Percentiles rank a stretch among this genome's conserved stretches.
phyloP scores from a whole-genome alignment of 2,888 invertebrate genomes.

The Acrobasis repandana region DNA sequence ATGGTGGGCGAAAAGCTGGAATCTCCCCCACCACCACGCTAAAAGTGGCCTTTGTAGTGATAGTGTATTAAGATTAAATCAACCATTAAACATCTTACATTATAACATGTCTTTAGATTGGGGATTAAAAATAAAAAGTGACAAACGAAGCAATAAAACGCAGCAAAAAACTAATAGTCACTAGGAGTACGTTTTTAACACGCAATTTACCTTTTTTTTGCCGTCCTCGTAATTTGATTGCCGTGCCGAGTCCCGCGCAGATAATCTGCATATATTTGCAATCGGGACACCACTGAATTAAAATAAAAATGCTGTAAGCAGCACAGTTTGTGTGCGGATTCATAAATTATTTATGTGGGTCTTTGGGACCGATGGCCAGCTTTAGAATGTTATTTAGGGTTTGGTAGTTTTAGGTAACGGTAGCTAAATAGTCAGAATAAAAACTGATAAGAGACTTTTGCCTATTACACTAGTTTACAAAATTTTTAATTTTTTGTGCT shows the following conservation, averaged over 20 bases:
- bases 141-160: neutral
- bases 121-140: too few species aligned
- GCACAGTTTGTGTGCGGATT: conserved; percentile 32
- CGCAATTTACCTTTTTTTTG: conserved; percentile 53
- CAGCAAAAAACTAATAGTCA: conserved; percentile 20
- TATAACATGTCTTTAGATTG: too few species aligned
- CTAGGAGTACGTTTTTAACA: conserved; percentile 45
- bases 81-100: too few species aligned
- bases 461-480: too few species aligned
- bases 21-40: too few species aligned
- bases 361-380: conserved; percentile 17
- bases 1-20: too few species aligned
- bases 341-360: conserved; percentile 24
- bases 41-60: too few species aligned
- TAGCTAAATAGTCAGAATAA: neutral
- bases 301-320: conserved; percentile 48
- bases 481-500: too few species aligned
- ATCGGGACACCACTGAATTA: conserved; percentile 48
- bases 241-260: conserved; percentile 54
- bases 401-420: neutral
- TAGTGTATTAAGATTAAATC: too few species aligned
- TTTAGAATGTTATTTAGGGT: conserved; percentile 7
- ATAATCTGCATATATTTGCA: conserved; percentile 72
- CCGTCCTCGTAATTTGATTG: conserved; percentile 62
- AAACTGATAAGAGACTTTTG: neutral